Percentiles rank a stretch among this genome's conserved stretches.
Conservation (phyloP, 37 sponge, comb jelly and placozoan species). For the Mnemiopsis leidyi region DNA sequence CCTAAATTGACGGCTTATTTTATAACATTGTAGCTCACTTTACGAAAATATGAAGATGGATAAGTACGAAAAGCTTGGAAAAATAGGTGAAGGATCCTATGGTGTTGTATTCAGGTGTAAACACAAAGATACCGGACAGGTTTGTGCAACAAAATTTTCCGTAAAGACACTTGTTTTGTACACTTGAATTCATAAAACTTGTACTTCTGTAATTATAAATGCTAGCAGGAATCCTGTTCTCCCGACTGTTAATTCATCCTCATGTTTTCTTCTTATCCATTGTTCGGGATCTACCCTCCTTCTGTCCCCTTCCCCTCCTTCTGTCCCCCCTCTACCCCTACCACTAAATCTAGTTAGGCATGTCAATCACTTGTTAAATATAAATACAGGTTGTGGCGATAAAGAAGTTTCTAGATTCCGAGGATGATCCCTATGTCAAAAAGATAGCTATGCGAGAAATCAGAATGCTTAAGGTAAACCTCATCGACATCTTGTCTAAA, state of each 20-base stretch:
- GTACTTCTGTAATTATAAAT: too few relatives aligned
- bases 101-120: slow-evolving; percentile 97
- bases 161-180: too few relatives aligned
- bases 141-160: neutral
- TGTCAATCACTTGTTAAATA: too few relatives aligned
- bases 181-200: too few relatives aligned
- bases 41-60: slow-evolving; percentile 76
- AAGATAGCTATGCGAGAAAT: slow-evolving; percentile 93
- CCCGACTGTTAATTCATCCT: too few relatives aligned
- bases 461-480: slow-evolving; percentile 69
- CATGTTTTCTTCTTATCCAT: too few relatives aligned
- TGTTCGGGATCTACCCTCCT: too few relatives aligned
- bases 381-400: slow-evolving; percentile 81
- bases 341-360: too few relatives aligned
- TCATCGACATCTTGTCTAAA: neutral
- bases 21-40: neutral
- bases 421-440: slow-evolving; percentile 90
- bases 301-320: too few relatives aligned
- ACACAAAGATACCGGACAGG: slow-evolving; percentile 82
- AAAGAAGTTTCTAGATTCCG: slow-evolving; percentile 95
- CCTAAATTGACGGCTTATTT: too few relatives aligned
- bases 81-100: slow-evolving; percentile 97
- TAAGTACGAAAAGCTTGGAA: slow-evolving; percentile 88
- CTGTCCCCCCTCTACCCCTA: too few relatives aligned
- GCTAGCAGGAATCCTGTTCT: too few relatives aligned